Conservation (phyloP, 2,888 invertebrate species). For the Polymixis flavicincta region DNA sequence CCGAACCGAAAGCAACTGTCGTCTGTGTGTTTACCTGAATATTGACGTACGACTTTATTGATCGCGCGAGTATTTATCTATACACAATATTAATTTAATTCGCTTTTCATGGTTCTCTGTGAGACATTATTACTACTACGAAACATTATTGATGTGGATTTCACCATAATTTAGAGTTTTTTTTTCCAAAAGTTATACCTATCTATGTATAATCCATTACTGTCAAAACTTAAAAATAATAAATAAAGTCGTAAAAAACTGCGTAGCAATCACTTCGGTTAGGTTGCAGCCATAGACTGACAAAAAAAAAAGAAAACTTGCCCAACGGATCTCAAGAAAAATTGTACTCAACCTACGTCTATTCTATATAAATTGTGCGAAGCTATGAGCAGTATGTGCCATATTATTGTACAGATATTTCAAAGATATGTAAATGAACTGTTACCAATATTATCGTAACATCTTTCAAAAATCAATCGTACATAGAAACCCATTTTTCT, state of each 20-base stretch:
- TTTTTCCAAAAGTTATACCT: too few relatives aligned
- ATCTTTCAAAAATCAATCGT: slow-evolving; percentile 16
- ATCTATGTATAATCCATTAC: too few relatives aligned
- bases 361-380: slow-evolving; percentile 8
- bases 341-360: not conserved
- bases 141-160: too few relatives aligned
- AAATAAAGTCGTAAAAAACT: too few relatives aligned
- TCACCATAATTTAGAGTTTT: too few relatives aligned
- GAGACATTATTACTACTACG: too few relatives aligned
- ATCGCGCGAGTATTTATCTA: not conserved
- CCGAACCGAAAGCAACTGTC: not conserved
- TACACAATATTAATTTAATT: too few relatives aligned
- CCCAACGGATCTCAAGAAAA: not conserved
- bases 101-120: too few relatives aligned
- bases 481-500: not conserved
- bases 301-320: not conserved
- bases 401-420: slow-evolving; percentile 53
- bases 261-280: not conserved
- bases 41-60: not conserved
- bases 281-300: not conserved
- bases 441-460: not conserved
- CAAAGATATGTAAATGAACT: slow-evolving; percentile 33
- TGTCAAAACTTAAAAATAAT: too few relatives aligned
- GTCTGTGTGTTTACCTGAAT: too few relatives aligned
- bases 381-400: slow-evolving; percentile 32